Conservation (phyloP, 2,888 invertebrate species). For the Eudemis profundana region DNA sequence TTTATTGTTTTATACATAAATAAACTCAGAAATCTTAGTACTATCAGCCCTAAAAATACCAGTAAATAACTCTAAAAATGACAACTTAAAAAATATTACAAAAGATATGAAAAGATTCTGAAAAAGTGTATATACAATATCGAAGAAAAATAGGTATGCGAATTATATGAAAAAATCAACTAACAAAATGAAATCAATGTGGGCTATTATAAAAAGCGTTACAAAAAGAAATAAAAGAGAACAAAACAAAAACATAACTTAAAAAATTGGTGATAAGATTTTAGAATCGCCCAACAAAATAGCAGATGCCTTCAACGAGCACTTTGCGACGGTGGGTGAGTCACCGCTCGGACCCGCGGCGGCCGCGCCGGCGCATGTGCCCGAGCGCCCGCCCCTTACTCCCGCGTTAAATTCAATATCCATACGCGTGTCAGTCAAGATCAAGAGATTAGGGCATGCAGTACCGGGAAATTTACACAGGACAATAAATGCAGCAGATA, state of each 20-base stretch:
- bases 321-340: slow-evolving; percentile 3
- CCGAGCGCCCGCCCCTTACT: too few relatives aligned
- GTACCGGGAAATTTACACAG: too few relatives aligned
- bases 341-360: not conserved
- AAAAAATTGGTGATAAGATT: too few relatives aligned
- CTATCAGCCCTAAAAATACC: too few relatives aligned
- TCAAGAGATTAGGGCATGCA: too few relatives aligned
- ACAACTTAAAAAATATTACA: not conserved
- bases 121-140: slow-evolving; percentile 2
- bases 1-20: too few relatives aligned
- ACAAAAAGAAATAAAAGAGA: too few relatives aligned
- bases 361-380: not conserved
- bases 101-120: not conserved
- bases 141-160: not conserved
- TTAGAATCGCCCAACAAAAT: not conserved
- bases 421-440: too few relatives aligned
- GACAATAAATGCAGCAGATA: too few relatives aligned
- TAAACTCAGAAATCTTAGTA: too few relatives aligned
- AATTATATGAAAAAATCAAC: not conserved
- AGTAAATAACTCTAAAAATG: not conserved
- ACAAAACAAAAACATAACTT: too few relatives aligned
- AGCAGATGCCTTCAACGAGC: not conserved
- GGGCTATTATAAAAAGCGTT: not conserved
- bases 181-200: not conserved
- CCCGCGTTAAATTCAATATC: too few relatives aligned